Evolutionary conservation across 2,888 invertebrate species (phyloP), one percentile per base, ranked within the genome.

Genomic region (Xanthia togata): DNA sequence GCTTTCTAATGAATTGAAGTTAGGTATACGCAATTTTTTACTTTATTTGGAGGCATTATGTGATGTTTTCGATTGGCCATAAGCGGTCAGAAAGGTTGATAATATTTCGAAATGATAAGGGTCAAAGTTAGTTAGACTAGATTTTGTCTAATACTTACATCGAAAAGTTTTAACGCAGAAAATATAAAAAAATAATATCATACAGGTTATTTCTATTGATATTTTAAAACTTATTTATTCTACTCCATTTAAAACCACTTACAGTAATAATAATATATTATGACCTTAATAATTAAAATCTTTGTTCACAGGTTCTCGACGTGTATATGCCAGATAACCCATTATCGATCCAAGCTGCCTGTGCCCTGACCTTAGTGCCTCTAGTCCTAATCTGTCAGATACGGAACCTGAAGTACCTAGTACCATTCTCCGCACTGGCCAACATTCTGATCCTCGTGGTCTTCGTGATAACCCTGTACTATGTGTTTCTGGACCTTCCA

Each of bases 371-470:
- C 0, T 93, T 98, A 26, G 93, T 98, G 0, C 98, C 98, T 0
- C 93, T 98, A 57, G 95, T 98, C 0, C 90, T 98, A 0, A 96
- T 98, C 75, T 97, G 98, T 74, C 98, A 98, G 91, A 97, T 98
- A 75, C 95, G 98, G 59, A 97, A 98, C 89, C 96, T 99, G 5
- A 98, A 98, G 92, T 98, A 97, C 89, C 94, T 99, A 84, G 98
- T 99, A 23, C 99, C 99, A 0, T 98, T 99, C 92, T 99, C 99
- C 0, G 97, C 98, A 65, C 91, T 98, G 35, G 99, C 99, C 67
- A 99, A 99, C 91, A 85, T 98, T 0, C 97, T 98, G 73, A 98
- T 99, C 90, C 95, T 98, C 0, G 92, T 97, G 0, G 98, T 98
- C 0, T 97, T 99, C 85, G 97, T 96, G 38, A 98, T 99, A 83